A percentile compares a stretch with the other conserved stretches of the same genome.
phyloP scores from a whole-genome alignment of 2,797 vertebrate species.

The Apogon hyalosoma region DNA sequence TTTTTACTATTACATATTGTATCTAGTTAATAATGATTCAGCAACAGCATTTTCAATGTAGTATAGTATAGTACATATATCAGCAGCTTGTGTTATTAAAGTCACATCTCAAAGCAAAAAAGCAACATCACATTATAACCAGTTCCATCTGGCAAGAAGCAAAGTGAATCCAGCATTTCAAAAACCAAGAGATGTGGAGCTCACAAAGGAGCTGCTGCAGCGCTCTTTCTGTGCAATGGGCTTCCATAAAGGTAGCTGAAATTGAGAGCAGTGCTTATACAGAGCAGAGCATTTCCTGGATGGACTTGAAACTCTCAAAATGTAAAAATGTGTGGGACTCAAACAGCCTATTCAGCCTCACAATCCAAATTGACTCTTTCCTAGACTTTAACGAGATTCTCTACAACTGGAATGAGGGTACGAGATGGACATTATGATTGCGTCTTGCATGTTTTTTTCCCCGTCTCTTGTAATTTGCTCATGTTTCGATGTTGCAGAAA shows the following conservation, averaged over 20 bases:
- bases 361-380: conserved; percentile 62
- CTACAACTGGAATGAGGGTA: conserved; percentile 34
- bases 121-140: conserved; percentile 58
- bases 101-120: conserved; percentile 40
- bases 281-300: conserved; percentile 60
- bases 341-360: conserved; percentile 52
- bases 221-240: conserved; percentile 45
- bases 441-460: conserved; percentile 38
- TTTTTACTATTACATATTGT: background rate
- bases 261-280: conserved; percentile 60
- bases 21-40: too few species aligned
- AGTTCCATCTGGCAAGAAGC: conserved; percentile 52
- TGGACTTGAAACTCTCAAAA: conserved; percentile 52
- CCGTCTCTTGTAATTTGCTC: conserved; percentile 47
- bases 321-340: conserved; percentile 53
- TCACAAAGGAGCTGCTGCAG: conserved; percentile 52
- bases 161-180: conserved; percentile 58
- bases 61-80: conserved; percentile 13
- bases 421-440: conserved; percentile 44
- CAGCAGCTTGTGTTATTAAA: conserved; percentile 38
- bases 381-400: conserved; percentile 49
- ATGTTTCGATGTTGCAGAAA: conserved; percentile 83
- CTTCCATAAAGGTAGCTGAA: conserved; percentile 56
- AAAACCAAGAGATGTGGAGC: conserved; percentile 42
- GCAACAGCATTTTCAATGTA: too few species aligned